phyloP scores from a whole-genome alignment of 2,113 vertebrate species.

The Engystomops pustulosus region DNA sequence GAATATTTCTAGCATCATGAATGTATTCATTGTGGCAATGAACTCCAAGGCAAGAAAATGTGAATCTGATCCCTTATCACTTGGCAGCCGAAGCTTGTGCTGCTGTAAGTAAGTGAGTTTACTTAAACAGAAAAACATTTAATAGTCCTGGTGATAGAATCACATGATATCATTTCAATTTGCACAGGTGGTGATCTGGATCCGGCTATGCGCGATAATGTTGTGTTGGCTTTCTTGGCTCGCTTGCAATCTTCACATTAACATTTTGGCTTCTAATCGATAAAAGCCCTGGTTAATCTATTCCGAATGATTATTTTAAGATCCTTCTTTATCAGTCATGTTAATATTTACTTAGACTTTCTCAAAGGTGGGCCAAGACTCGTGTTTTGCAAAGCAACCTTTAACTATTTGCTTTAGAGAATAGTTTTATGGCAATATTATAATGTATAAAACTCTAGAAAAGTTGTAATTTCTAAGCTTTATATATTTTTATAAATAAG shows the following conservation, averaged over 20 bases:
- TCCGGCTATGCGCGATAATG: constrained; percentile 5
- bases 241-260: constrained; percentile 40
- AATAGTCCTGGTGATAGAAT: constrained; percentile 19
- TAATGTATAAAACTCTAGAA: not conserved
- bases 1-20: not conserved
- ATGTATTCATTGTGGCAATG: constrained; percentile 19
- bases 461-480: too few relatives aligned
- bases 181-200: constrained; percentile 50
- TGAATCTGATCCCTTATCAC: constrained; percentile 37
- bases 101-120: constrained; percentile 34
- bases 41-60: constrained; percentile 25
- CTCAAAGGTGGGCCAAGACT: not conserved
- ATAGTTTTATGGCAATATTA: not conserved
- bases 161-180: constrained; percentile 46
- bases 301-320: constrained; percentile 15
- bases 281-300: constrained; percentile 10
- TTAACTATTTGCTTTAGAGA: too few relatives aligned
- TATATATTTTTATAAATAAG: too few relatives aligned
- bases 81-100: constrained; percentile 29
- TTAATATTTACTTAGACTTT: constrained; percentile 2
- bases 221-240: constrained; percentile 42
- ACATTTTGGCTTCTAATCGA: constrained; percentile 30
- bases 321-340: not conserved
- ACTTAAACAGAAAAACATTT: constrained; percentile 42
- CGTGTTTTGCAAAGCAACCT: not conserved